phyloP scores from a whole-genome alignment of 1,140 invertebrate genomes.

The Conus betulinus region DNA sequence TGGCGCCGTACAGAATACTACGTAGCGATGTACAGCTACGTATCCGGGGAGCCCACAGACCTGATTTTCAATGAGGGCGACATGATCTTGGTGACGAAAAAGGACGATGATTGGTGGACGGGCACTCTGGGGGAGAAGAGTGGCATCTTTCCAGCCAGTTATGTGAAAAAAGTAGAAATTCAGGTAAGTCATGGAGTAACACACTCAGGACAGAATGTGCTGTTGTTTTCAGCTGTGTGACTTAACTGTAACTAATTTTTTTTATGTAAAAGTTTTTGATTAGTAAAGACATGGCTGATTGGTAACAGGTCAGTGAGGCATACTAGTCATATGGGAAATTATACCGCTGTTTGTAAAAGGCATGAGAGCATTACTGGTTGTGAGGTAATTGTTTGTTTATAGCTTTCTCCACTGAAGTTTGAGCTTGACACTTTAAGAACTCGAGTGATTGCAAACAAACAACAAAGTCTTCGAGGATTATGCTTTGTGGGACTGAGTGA shows the following conservation, averaged over 20 bases:
- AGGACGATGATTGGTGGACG: slow-evolving; percentile 98
- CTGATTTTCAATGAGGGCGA: slow-evolving; percentile 94
- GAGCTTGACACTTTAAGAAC: no score
- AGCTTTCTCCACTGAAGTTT: no score
- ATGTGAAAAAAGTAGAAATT: slow-evolving; percentile 74
- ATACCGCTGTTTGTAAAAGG: no score
- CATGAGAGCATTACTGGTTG: no score
- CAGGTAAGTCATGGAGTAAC: slow-evolving; percentile 48
- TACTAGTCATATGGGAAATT: no score
- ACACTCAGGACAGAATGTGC: neutral
- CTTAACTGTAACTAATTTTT: neutral
- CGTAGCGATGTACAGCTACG: slow-evolving; percentile 80
- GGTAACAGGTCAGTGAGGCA: no score
- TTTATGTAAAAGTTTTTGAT: neutral
- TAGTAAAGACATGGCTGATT: neutral
- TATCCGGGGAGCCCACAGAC: slow-evolving; percentile 92
- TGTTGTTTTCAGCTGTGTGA: neutral
- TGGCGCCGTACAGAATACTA: slow-evolving; percentile 82
- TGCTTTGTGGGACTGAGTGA: no score
- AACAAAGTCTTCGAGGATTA: no score
- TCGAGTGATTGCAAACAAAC: no score
- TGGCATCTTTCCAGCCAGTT: slow-evolving; percentile 92
- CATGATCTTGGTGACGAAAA: slow-evolving; percentile 80
- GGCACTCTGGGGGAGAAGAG: slow-evolving; percentile 88
- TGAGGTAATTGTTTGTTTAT: no score